Base-by-base conservation (phyloP, 2,888 invertebrate genomes). In the Cotesia congregata region DNA sequence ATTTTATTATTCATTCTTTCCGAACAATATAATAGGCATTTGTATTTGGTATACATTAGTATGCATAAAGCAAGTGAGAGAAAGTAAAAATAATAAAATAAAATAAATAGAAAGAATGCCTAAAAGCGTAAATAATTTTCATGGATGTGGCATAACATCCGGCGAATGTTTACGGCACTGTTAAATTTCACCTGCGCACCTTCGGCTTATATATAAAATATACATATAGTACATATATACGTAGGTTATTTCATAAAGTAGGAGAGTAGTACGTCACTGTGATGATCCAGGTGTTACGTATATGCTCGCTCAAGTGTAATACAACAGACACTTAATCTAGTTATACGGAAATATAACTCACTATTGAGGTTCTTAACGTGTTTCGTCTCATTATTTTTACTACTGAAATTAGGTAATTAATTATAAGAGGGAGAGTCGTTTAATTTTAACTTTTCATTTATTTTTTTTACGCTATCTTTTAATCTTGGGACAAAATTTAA, bases 271-370 rank as follows among this genome's bases (percentile, higher is more conserved):
- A 50, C 65, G 59, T 65, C 75, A 62, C 17, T 30, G 38, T 41
- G 69, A 72, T 76, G 72, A 76, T 76, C 72, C 76, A 76, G 73
- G 73, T 76, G 76, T 76, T 76, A 73, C 73, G 73, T 76, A 50
- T 50, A 64, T 69, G 59, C 62, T 68, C 76, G 64, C 62, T 59
- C 40, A 30, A 62, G 67, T 62, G 64, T 41, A n/a, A 41, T 67
- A 7, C 64, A 15, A 17, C 39, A 41, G 50, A 72, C 41, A 59
- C 41, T 20, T 62, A 40, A 50, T 65, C 41, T 72, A 72, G 41
- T 70, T 9, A 40, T 15, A 38, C 61, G 1, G 61, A 71, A 12
- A 71, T 6, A 20, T 7, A 61, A 62, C 15, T 38, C 2, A 61
- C 12, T 40, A 67, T 40, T 71, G 39, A 9, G 6, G 7, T 50